Percentiles rank a stretch among this genome's conserved stretches.
Evolutionary conservation across 2,888 invertebrate species (phyloP).

Genomic region (Eupithecia abbreviata): DNA sequence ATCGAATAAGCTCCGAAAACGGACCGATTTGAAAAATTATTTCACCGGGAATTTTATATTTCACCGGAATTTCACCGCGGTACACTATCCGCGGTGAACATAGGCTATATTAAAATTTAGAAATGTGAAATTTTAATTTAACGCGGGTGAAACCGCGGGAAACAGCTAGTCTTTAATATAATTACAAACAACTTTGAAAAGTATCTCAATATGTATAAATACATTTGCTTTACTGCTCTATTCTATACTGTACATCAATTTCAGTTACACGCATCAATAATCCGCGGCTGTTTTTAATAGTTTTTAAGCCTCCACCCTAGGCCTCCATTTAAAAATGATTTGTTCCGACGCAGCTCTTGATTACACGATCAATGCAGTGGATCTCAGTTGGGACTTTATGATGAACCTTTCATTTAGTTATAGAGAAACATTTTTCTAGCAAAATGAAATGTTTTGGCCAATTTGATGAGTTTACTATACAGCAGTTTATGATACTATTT

Average conservation of each 20-base stretch:
- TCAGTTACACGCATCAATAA: slow-evolving; percentile 47
- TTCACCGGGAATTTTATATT: too few species aligned
- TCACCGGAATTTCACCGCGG: too few species aligned
- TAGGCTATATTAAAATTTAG: too few species aligned
- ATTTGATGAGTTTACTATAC: not conserved
- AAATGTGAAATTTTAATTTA: too few species aligned
- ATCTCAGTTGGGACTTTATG: slow-evolving; percentile 18
- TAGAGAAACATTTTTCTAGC: not conserved
- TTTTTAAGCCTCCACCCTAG: slow-evolving; percentile 59
- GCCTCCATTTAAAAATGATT: slow-evolving; percentile 46
- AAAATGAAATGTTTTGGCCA: not conserved
- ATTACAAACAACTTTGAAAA: too few species aligned
- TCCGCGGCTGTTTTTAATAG: slow-evolving; percentile 66
- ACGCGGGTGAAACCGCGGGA: too few species aligned
- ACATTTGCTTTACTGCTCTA: slow-evolving; percentile 17
- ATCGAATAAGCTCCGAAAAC: too few species aligned
- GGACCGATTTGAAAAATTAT: too few species aligned
- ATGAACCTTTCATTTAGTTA: slow-evolving; percentile 22
- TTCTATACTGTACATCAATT: slow-evolving; percentile 42
- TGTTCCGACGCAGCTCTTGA: slow-evolving; percentile 39
- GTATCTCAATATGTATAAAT: too few species aligned
- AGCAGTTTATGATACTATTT: too few species aligned
- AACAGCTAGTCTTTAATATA: too few species aligned
- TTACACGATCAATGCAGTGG: slow-evolving; percentile 30
- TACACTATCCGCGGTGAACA: too few species aligned